Conservation (phyloP, 2,797 vertebrate genomes). For the Momotus momota region DNA sequence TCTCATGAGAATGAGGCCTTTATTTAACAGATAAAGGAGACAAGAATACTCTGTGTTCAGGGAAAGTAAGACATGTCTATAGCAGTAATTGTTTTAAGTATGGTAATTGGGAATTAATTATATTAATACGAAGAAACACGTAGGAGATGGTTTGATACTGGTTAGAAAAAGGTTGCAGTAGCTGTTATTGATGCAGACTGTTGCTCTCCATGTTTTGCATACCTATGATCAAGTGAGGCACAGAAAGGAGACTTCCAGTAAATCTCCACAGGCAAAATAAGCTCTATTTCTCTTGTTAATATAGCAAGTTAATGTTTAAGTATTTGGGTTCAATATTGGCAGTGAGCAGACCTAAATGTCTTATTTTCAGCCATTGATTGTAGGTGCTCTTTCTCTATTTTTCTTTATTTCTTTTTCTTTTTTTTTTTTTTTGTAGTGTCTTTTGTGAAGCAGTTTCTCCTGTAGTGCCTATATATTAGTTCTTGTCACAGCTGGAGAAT, state of each 20-base stretch:
- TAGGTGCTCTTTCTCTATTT: not conserved
- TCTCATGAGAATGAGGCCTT: not conserved
- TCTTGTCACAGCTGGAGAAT: not conserved
- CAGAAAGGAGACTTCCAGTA: not conserved
- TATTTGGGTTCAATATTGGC: not conserved
- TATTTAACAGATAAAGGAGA: not conserved
- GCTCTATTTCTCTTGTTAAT: not conserved
- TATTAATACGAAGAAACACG: not conserved
- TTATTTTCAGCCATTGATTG: not conserved
- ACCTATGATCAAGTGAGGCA: not conserved
- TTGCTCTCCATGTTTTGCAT: not conserved
- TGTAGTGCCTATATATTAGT: not conserved
- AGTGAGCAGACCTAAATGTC: not conserved
- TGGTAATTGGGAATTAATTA: not conserved
- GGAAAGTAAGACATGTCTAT: not conserved
- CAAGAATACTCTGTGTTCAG: not conserved
- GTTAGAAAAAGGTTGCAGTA: not conserved
- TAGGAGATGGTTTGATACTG: not conserved
- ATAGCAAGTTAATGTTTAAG: not conserved
- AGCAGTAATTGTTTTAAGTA: not conserved
- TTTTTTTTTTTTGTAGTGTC: too few relatives aligned
- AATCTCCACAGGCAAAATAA: not conserved
- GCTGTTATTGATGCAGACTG: not conserved
- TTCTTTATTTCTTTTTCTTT: not conserved
- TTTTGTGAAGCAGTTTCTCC: not conserved